A percentile compares a stretch with the other conserved stretches of the same genome.
Evolutionary conservation across 2,888 invertebrate species (phyloP).

Genomic region (Pediacus dermestoides): DNA sequence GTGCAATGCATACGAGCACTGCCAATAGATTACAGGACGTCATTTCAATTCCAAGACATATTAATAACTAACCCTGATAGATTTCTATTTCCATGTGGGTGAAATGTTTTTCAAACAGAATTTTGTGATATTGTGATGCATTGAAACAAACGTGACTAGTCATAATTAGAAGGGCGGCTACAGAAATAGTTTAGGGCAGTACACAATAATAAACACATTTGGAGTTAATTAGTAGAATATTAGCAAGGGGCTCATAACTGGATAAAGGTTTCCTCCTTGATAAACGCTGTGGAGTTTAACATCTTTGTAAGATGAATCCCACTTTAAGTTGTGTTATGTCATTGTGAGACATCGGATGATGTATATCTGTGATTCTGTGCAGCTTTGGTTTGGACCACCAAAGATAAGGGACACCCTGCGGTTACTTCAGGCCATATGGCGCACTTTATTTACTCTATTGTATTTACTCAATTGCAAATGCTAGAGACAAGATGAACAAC

Average conservation of each 20-base stretch:
- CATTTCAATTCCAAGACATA: too few species aligned
- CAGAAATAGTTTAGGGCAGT: too few species aligned
- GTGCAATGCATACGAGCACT: too few species aligned
- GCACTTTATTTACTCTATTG: constrained; percentile 15
- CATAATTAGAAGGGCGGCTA: too few species aligned
- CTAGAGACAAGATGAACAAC: too few species aligned
- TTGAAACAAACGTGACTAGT: too few species aligned
- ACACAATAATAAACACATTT: too few species aligned
- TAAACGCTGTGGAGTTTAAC: not conserved
- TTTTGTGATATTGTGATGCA: too few species aligned
- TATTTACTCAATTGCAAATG: constrained; percentile 22
- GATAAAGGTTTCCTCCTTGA: constrained; percentile 1
- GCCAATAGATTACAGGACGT: too few species aligned
- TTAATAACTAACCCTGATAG: too few species aligned
- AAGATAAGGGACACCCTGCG: constrained; percentile 24
- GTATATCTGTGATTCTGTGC: constrained; percentile 17
- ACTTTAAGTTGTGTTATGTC: constrained; percentile 10
- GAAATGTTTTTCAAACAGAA: too few species aligned
- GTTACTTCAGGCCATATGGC: constrained; percentile 22
- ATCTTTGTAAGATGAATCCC: constrained; percentile 1
- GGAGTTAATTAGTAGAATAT: constrained; percentile 1
- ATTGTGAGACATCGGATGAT: constrained; percentile 23
- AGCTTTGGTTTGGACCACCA: constrained; percentile 24
- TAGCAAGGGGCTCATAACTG: constrained; percentile 1
- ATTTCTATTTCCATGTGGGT: too few species aligned